Percentiles rank a stretch among this genome's conserved stretches.
Conservation (phyloP, 2,888 invertebrate genomes). For the Micropterix aruncella region DNA sequence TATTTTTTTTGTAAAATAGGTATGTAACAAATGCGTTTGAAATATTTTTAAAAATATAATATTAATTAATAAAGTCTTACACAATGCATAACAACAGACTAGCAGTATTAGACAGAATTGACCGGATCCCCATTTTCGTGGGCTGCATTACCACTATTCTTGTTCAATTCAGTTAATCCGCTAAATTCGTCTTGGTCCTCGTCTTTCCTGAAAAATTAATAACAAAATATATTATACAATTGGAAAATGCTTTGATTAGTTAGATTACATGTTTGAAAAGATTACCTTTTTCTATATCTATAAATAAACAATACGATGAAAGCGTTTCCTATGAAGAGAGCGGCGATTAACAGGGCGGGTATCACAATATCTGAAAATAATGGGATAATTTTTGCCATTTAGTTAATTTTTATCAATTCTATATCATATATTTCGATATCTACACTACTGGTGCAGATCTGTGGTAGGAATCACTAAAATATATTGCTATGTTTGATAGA, state of each 20-base stretch:
- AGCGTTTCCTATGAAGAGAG: constrained; percentile 57
- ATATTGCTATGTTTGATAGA: no score
- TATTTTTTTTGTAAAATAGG: no score
- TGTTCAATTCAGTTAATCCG: neutral
- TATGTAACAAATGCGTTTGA: no score
- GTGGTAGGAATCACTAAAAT: no score
- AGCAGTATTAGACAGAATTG: neutral
- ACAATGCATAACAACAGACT: no score
- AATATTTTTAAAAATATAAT: no score
- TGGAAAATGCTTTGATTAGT: neutral
- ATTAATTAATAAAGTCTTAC: no score
- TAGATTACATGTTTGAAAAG: neutral
- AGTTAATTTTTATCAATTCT: no score
- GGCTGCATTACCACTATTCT: neutral
- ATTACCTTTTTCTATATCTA: constrained; percentile 53
- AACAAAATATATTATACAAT: neutral
- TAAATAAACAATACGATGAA: constrained; percentile 61
- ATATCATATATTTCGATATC: no score
- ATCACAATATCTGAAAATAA: constrained; percentile 51
- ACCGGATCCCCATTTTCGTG: neutral
- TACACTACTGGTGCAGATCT: no score
- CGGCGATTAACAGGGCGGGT: constrained; percentile 55
- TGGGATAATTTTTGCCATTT: no score
- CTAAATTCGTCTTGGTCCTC: neutral
- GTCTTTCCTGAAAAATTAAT: neutral